These are phyloP conservation scores for Lagopus muta DNA, from an alignment of 2,113 vertebrate genomes.

Conservation along the genomic window DNA sequence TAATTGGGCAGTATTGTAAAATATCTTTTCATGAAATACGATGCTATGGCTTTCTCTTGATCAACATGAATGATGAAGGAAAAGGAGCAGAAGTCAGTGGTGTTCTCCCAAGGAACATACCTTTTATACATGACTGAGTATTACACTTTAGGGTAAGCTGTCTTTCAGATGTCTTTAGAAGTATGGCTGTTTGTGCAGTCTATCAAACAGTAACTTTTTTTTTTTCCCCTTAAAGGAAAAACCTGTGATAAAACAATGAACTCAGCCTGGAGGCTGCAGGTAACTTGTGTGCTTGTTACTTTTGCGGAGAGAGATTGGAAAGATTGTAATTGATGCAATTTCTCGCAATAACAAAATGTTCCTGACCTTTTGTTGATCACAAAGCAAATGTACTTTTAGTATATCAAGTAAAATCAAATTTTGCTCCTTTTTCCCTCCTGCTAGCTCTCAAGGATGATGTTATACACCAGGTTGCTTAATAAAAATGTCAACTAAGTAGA, in stretches of 20 bases:
- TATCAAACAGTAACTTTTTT: too few species aligned
- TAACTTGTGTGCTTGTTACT: neutral
- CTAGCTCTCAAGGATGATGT: slow-evolving; percentile 24
- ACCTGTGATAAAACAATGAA: neutral
- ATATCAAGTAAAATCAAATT: slow-evolving; percentile 64
- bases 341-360: slow-evolving; percentile 62
- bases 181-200: neutral
- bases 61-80: neutral
- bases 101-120: neutral
- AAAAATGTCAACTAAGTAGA: slow-evolving; percentile 34
- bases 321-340: slow-evolving; percentile 66
- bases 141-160: neutral
- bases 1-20: neutral
- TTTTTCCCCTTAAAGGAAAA: neutral
- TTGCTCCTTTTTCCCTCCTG: neutral
- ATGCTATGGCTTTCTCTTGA: neutral
- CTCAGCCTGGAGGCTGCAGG: neutral
- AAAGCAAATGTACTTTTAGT: slow-evolving; percentile 57
- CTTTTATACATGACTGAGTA: neutral
- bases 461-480: slow-evolving; percentile 8
- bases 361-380: slow-evolving; percentile 48
- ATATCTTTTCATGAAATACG: neutral
- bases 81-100: neutral
- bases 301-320: slow-evolving; percentile 11
- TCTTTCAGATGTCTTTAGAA: neutral